These are phyloP conservation scores for Uloborus plumipes DNA, from an alignment of 2,888 invertebrate genomes.

Conservation along the genomic window DNA sequence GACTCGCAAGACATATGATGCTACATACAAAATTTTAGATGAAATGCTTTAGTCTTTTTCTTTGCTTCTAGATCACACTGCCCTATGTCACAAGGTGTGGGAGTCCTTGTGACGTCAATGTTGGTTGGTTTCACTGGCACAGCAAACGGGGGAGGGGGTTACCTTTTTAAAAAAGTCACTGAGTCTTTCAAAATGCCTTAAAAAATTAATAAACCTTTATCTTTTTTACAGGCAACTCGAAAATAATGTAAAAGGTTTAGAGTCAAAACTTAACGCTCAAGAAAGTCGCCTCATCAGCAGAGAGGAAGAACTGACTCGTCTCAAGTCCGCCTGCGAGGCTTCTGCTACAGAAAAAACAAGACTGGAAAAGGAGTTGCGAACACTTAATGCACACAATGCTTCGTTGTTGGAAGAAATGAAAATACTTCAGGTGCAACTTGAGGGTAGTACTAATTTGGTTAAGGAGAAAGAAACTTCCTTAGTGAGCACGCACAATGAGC, in stretches of 20 bases:
- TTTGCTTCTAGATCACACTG: too few relatives aligned
- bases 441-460: conserved; percentile 41
- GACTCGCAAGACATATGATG: too few relatives aligned
- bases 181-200: neutral
- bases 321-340: too few relatives aligned
- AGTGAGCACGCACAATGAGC: neutral
- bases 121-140: too few relatives aligned
- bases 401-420: conserved; percentile 19
- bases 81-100: too few relatives aligned
- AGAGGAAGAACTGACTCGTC: conserved; percentile 24
- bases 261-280: conserved; percentile 11
- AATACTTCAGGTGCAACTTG: conserved; percentile 26
- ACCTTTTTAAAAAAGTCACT: neutral
- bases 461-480: conserved; percentile 38
- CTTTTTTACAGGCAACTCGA: conserved; percentile 22
- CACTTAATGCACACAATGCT: neutral
- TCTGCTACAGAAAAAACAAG: conserved; percentile 2
- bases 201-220: neutral
- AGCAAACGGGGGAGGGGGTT: too few relatives aligned
- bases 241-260: conserved; percentile 26
- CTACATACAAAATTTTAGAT: too few relatives aligned
- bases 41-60: too few relatives aligned
- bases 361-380: conserved; percentile 15
- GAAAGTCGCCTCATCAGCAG: neutral
- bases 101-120: too few relatives aligned